Evolutionary conservation across 2,113 vertebrate species (phyloP).

Genomic region (Perca fluviatilis): DNA sequence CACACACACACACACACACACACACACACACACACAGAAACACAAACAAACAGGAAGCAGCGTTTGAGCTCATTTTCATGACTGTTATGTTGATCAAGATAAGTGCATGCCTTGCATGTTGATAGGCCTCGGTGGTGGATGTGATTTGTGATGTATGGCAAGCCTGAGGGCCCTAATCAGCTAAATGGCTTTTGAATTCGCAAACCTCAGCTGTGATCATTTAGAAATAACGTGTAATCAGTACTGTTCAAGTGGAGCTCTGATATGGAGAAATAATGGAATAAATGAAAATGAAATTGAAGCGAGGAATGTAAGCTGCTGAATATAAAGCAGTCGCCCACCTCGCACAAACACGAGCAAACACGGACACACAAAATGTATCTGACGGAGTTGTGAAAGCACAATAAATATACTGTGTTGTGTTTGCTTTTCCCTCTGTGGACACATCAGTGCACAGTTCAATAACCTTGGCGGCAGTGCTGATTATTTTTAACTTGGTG

Average conservation of each 20-base stretch:
- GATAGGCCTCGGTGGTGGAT: slow-evolving; percentile 50
- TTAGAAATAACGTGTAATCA: slow-evolving; percentile 69
- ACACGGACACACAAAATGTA: slow-evolving; percentile 16
- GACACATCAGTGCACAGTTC: slow-evolving; percentile 38
- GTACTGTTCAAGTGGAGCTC: slow-evolving; percentile 64
- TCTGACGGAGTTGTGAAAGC: slow-evolving; percentile 26
- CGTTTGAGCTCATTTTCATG: slow-evolving; percentile 53
- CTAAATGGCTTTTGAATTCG: slow-evolving; percentile 74
- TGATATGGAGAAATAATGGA: slow-evolving; percentile 60
- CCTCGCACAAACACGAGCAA: slow-evolving; percentile 21
- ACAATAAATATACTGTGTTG: slow-evolving; percentile 13
- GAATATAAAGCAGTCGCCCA: slow-evolving; percentile 38
- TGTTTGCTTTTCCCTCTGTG: slow-evolving; percentile 39
- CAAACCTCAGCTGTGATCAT: slow-evolving; percentile 77
- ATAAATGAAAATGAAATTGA: slow-evolving; percentile 61
- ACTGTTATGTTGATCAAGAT: slow-evolving; percentile 65
- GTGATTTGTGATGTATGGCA: slow-evolving; percentile 72
- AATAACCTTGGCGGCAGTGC: slow-evolving; percentile 17
- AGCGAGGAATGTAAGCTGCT: slow-evolving; percentile 37
- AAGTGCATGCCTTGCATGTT: slow-evolving; percentile 61
- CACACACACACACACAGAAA: neutral
- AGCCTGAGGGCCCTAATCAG: slow-evolving; percentile 72
- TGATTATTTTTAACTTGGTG: slow-evolving; percentile 58
- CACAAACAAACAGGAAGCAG: slow-evolving; percentile 53
- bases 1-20: slow-evolving; percentile 28